phyloP scores from a whole-genome alignment of 2,113 vertebrate species.

The Menidia beryllina region DNA sequence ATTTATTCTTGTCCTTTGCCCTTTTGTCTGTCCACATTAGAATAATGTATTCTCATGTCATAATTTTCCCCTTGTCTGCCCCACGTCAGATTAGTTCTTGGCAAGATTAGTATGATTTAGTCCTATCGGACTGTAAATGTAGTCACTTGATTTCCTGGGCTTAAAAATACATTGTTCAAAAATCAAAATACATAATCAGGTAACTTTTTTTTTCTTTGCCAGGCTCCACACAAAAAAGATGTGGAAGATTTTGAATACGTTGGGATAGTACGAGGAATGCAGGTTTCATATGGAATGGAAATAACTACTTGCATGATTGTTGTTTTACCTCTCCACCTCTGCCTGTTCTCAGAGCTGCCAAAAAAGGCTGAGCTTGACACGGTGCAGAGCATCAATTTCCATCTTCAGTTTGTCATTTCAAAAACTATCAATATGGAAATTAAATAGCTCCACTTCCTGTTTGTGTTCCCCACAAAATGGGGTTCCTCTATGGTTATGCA shows the following conservation, averaged over 20 bases:
- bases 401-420: slow-evolving; percentile 51
- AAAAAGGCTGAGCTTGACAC: slow-evolving; percentile 19
- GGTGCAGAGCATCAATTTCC: slow-evolving; percentile 48
- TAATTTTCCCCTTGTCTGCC: slow-evolving; percentile 56
- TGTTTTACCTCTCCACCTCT: slow-evolving; percentile 19
- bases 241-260: slow-evolving; percentile 21
- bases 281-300: slow-evolving; percentile 27
- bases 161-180: slow-evolving; percentile 56
- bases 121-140: slow-evolving; percentile 42
- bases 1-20: slow-evolving; percentile 69
- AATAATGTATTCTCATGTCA: slow-evolving; percentile 74
- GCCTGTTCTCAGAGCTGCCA: slow-evolving; percentile 30
- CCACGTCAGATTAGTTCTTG: slow-evolving; percentile 56
- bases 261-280: slow-evolving; percentile 4
- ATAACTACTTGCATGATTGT: slow-evolving; percentile 25
- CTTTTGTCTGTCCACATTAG: slow-evolving; percentile 68
- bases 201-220: slow-evolving; percentile 18
- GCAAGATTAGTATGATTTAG: slow-evolving; percentile 63
- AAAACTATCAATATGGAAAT: slow-evolving; percentile 70
- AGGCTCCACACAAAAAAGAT: slow-evolving; percentile 5
- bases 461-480: slow-evolving; percentile 36
- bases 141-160: slow-evolving; percentile 36
- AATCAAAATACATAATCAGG: slow-evolving; percentile 55
- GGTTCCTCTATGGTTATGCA: slow-evolving; percentile 29
- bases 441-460: slow-evolving; percentile 58